These are phyloP conservation scores for Hyles lineata DNA, from an alignment of 2,888 invertebrate species.

Conservation along the genomic window DNA sequence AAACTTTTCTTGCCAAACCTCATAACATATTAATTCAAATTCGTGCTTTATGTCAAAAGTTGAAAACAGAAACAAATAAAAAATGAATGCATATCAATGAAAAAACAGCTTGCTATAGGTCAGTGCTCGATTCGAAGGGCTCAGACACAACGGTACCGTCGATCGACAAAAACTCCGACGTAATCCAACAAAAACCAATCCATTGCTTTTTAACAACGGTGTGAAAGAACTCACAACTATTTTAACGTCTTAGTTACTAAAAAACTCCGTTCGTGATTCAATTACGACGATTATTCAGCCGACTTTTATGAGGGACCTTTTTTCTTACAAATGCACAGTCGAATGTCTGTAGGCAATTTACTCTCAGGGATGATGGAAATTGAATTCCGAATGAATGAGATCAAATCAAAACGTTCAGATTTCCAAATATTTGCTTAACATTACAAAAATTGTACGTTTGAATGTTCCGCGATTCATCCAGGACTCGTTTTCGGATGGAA, in stretches of 20 bases:
- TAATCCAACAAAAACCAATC: conserved; percentile 46
- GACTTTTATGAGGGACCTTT: conserved; percentile 50
- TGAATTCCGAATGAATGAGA: conserved; percentile 40
- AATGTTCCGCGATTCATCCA: neutral
- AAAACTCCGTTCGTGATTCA: conserved; percentile 62
- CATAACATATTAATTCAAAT: neutral
- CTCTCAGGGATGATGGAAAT: conserved; percentile 41
- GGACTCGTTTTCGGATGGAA: neutral
- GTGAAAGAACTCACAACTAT: conserved; percentile 64
- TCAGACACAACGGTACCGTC: conserved; percentile 33
- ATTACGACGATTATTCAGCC: conserved; percentile 63
- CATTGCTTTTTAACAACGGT: conserved; percentile 54
- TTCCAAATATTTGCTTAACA: conserved; percentile 48
- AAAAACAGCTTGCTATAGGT: conserved; percentile 13
- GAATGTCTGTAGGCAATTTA: conserved; percentile 38
- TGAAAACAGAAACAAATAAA: neutral
- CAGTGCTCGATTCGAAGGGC: conserved; percentile 7
- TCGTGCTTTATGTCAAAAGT: neutral
- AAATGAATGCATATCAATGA: neutral
- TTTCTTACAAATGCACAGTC: conserved; percentile 46
- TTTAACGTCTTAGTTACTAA: conserved; percentile 52
- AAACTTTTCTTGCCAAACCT: too few relatives aligned
- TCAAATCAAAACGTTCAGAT: conserved; percentile 42
- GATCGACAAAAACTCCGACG: conserved; percentile 53
- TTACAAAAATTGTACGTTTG: conserved; percentile 36